Evolutionary conservation across 2,113 vertebrate species (phyloP).

Genomic region (Ophiodon elongatus): DNA sequence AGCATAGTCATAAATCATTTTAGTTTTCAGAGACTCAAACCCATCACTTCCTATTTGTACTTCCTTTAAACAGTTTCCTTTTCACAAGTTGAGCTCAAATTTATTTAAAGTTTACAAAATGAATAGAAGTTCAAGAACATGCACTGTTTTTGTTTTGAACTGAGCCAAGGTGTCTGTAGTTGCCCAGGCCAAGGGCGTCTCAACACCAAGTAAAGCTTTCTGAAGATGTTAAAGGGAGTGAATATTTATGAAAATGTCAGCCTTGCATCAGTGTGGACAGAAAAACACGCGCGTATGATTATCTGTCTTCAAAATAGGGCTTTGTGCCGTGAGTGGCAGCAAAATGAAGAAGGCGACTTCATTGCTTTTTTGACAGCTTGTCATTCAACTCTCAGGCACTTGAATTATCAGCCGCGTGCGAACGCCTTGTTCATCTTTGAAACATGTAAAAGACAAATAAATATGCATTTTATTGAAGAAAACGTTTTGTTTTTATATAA

Average conservation of each 20-base stretch:
- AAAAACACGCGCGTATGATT: background rate
- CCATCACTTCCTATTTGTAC: conserved; percentile 54
- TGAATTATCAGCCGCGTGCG: background rate
- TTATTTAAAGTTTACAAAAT: background rate
- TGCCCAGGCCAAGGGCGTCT: no score
- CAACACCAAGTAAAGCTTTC: background rate
- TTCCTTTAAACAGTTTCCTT: conserved; percentile 59
- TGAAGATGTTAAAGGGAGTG: background rate
- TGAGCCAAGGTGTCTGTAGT: background rate
- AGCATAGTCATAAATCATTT: conserved; percentile 17
- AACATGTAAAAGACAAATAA: background rate
- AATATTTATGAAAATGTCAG: background rate
- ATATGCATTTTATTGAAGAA: background rate
- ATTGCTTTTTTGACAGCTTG: background rate
- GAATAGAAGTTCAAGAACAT: background rate
- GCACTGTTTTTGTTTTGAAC: background rate
- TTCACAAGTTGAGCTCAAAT: conserved; percentile 20
- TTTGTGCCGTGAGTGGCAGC: background rate
- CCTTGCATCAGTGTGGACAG: background rate
- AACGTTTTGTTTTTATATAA: background rate
- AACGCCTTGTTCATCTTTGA: background rate
- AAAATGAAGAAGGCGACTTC: background rate
- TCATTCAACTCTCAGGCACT: background rate
- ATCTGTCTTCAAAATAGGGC: background rate
- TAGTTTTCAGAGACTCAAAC: conserved; percentile 18